A percentile compares a stretch with the other conserved stretches of the same genome.
Conservation (phyloP, 2,888 invertebrate genomes). For the Caenorhabditis sp. region DNA sequence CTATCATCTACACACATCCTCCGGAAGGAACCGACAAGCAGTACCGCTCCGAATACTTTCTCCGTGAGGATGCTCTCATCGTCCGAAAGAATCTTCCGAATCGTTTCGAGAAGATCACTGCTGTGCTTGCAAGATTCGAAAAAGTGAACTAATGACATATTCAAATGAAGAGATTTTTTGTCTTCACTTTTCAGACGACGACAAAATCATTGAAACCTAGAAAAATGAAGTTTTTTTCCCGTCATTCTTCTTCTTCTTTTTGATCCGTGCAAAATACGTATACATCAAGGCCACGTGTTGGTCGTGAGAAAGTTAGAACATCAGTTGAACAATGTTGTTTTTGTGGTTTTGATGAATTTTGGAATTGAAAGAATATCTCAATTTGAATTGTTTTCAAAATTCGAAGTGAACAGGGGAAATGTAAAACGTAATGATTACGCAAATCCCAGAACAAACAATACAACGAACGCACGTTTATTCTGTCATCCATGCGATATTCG, state of each 20-base stretch:
- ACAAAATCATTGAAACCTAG: not conserved
- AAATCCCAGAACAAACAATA: slow-evolving; percentile 27
- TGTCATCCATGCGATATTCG: slow-evolving; percentile 32
- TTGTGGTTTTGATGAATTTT: slow-evolving; percentile 2
- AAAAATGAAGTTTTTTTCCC: not conserved
- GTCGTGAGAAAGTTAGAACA: slow-evolving; percentile 26
- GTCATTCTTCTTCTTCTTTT: slow-evolving; percentile 5
- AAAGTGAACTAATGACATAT: not conserved
- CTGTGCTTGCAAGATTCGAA: slow-evolving; percentile 47
- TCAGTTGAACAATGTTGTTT: slow-evolving; percentile 2
- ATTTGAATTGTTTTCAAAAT: slow-evolving; percentile 1
- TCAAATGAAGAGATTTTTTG: not conserved
- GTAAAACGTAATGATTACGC: slow-evolving; percentile 31
- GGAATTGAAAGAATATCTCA: not conserved
- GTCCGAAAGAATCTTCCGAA: slow-evolving; percentile 45
- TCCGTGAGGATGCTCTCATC: slow-evolving; percentile 30
- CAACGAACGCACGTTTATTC: slow-evolving; percentile 36
- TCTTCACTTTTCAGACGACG: not conserved
- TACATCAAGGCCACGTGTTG: slow-evolving; percentile 24
- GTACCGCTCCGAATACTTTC: slow-evolving; percentile 56
- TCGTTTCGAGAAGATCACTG: slow-evolving; percentile 50
- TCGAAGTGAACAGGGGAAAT: not conserved
- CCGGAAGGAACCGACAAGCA: slow-evolving; percentile 59
- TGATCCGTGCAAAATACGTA: slow-evolving; percentile 11
- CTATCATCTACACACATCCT: slow-evolving; percentile 53